phyloP scores from a whole-genome alignment of 2,797 vertebrate genomes.

The Monodelphis domestica region DNA sequence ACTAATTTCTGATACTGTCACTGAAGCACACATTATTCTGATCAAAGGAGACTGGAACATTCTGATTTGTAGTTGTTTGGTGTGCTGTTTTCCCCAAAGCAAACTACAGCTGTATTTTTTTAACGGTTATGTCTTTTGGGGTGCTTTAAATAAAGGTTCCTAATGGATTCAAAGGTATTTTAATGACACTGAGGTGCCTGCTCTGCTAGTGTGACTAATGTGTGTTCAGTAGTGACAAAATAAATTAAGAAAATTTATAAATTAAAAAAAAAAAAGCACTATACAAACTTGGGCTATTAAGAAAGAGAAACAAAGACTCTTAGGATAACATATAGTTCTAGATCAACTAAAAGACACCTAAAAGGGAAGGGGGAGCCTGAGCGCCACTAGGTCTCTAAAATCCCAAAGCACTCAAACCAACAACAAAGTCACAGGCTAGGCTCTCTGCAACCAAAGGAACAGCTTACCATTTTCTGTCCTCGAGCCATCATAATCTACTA shows the following conservation, averaged over 20 bases:
- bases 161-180: constrained; percentile 78
- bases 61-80: constrained; percentile 60
- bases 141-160: constrained; percentile 76
- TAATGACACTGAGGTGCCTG: constrained; percentile 62
- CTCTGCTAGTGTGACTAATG: constrained; percentile 81
- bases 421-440: background rate
- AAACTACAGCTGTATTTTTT: constrained; percentile 84
- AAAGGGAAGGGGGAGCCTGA: background rate
- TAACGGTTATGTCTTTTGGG: constrained; percentile 68
- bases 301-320: background rate
- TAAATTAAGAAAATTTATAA: constrained; percentile 84
- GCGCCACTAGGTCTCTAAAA: background rate
- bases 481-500: constrained; percentile 95
- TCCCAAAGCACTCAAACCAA: background rate
- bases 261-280: too few relatives aligned
- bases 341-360: background rate
- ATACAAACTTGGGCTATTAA: background rate
- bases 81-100: constrained; percentile 55
- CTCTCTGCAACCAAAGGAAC: background rate
- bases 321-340: background rate
- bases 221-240: constrained; percentile 84
- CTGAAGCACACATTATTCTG: constrained; percentile 76
- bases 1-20: constrained; percentile 81
- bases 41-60: constrained; percentile 63
- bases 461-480: constrained; percentile 91